Base-by-base conservation (phyloP, 2,797 vertebrate species). In the Meriones psammophilus region DNA sequence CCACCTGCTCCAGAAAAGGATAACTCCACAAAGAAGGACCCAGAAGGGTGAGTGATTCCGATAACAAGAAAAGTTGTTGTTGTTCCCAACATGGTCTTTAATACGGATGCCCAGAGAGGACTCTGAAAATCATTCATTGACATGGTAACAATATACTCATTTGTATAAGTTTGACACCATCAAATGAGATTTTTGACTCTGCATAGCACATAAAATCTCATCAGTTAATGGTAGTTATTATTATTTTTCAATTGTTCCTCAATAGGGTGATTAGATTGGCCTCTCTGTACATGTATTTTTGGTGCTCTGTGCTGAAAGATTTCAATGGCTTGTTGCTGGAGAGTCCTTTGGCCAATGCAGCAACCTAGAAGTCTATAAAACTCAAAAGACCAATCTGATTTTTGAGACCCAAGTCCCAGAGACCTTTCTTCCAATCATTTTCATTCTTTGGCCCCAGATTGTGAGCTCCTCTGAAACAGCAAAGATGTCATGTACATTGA, bases 401-500 rank as follows among this genome's bases (percentile, higher is more conserved):
- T 6, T 87, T 60, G 42, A 88, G 28, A 26, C 77, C 30, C 39
- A 91, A 85, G 46, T 71, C 24, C 64, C 68, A 78, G 60, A 69
- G 50, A 68, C 39, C 90, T 90, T 73, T 58, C 62, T 88, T 62
- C 24, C 33, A 92, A 64, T 42, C n/a, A 26, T 91, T 30, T 78
- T 78, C 50, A 8, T 46, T 94, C 62, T 92, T 15, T 76, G 24
- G 3, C 83, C 54, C 95, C 10, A 94, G 84, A 10, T 42, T 33
- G n/a, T 50, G 64, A 50, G 54, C 24, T 85, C 95, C 8, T 94
- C 33, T 85, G 80, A 91, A 56, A 83, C 60, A 79, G 85, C 73
- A 50, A 95, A 69, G 20, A 17, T 77, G 30, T 5, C 4, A 42
- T 86, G 8, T 39, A 28, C 20, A 24, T 5, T 87, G 77, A 92